Conservation (phyloP, 2,113 vertebrate species). For the Chloropsis hardwickii region DNA sequence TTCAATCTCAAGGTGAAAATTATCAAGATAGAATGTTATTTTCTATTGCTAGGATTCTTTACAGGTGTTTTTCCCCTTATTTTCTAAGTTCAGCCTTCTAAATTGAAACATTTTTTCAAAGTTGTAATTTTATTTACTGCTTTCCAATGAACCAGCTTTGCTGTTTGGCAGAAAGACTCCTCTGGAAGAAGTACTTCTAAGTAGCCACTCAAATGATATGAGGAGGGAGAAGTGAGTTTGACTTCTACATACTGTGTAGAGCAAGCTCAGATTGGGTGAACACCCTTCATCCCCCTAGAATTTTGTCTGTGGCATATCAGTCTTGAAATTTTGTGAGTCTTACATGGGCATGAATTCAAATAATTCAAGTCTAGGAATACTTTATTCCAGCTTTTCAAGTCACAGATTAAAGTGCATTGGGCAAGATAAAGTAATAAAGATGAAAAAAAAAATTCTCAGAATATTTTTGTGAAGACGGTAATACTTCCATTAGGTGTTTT, state of each 20-base stretch:
- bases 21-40: neutral
- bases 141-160: neutral
- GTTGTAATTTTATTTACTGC: neutral
- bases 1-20: neutral
- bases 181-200: neutral
- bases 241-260: neutral
- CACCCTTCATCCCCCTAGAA: neutral
- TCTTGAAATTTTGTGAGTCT: neutral
- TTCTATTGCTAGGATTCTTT: neutral
- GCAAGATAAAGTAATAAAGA: neutral
- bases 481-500: neutral
- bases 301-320: neutral
- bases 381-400: neutral
- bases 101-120: neutral
- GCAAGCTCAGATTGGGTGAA: neutral
- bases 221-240: neutral
- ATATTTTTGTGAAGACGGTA: neutral
- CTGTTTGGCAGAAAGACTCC: neutral
- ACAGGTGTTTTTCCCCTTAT: neutral
- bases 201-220: neutral
- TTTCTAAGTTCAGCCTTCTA: neutral
- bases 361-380: neutral
- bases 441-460: neutral
- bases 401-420: neutral
- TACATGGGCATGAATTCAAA: neutral